Base-by-base conservation (phyloP, 2,888 invertebrate species). In the Drosophila conformis region DNA sequence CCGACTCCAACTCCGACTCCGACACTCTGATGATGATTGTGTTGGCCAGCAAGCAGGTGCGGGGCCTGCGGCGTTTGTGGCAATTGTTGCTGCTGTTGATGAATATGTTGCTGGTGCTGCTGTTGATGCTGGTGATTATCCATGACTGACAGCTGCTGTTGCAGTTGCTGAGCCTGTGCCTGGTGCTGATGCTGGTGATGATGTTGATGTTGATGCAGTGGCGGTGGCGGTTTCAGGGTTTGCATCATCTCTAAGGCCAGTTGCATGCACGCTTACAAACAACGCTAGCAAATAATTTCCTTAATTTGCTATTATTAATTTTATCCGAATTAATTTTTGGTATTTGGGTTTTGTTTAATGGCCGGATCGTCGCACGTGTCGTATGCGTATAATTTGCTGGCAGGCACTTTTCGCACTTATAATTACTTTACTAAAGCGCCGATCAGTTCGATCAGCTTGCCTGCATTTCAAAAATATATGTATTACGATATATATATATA, bases 161-260 rank as follows among this genome's bases (percentile, higher is more conserved):
- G 90, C 57, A 73, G 79, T 21, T 66, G 79, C 69, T 76, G 89
- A 40, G 71, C 82, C 56, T 69, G 72, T 15, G 36, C 65, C 48
- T 72, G 27, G 54, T 83, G 73, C 8, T 79, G 81, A 36, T 78
- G 80, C 3, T 83, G 85, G 52, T 78, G 82, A 25, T 76, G 81
- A 60, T 82, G 82, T 61, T 87, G 90, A 64, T 87, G 89, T 72
- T 89, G 89, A 76, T 83, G 89, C 74, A 87, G 82, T 76, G 87
- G 83, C 79, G 91, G 91, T 74, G 92, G 91, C 72, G 91, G 92
- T 84, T 92, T 89, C 89, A 92, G 87, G 70, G 92, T 89, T 89
- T 93, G 92, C 92, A 93, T 92, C 92, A 93, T 92, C 80, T 91
- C 90, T 85, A 84, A 74, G 76, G 82, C 83, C 78, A 91, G 71